Evolutionary conservation across 1,140 invertebrate genomes (phyloP), one percentile per base, ranked within the genome.

Genomic region (Zophobas atratus): DNA sequence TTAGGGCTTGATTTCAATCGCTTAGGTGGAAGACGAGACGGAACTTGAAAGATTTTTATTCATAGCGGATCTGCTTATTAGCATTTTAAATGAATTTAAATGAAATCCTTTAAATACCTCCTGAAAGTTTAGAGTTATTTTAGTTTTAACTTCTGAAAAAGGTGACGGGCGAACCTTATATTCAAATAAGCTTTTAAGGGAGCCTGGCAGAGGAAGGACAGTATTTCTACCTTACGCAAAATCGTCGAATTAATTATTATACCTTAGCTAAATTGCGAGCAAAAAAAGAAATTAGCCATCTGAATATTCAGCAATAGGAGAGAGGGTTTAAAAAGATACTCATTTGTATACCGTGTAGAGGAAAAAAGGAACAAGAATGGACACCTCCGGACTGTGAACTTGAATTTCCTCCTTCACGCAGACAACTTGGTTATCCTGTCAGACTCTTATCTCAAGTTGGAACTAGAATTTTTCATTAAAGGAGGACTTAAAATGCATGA

Each of bases 61-160:
- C 83, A 82, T 82, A 81, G 80, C 81, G 82, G 81, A 83, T 82
- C 77, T 77, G 72, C 57, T 79, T 75, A 80, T 84, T 84, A 83
- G 80, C 82, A 83, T 84, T 84, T 84, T 81, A 83, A 84, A 84
- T 84, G 81, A 84, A 84, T 84, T 84, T 84, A 82, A 84, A 84
- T 84, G 78, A 79, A 83, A 83, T 83, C 80, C 70, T 79, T 77
- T 77, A 82, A 83, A 79, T 81, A 79, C 76, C 78, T 76, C 71
- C 80, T 77, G 76, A 80, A 82, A 74, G 43, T 77, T 80, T 77
- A 49, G 32, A 78, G 73, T 76, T 75, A 79, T 81, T 84, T 80
- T 77, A 80, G 77, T 75, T 81, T 74, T 76, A 81, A 77, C 76
- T 81, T 80, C 67, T 70, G 76, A 76, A 74, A 49, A 79, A 81